phyloP scores from a whole-genome alignment of 2,113 vertebrate genomes.

The Salvelinus namaycush region DNA sequence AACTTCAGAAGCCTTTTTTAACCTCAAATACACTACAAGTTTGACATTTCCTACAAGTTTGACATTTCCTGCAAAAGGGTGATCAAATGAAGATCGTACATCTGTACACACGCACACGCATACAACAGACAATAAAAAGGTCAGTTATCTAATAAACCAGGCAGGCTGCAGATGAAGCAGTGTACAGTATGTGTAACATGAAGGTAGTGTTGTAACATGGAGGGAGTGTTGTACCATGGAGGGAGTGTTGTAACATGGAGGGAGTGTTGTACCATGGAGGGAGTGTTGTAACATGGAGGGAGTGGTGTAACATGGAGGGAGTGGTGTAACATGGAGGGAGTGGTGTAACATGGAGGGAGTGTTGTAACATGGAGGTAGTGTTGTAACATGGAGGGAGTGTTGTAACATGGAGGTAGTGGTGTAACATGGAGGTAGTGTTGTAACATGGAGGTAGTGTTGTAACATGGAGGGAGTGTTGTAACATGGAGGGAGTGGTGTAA shows the following conservation, averaged over 20 bases:
- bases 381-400: no score
- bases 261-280: not conserved
- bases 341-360: slow-evolving; percentile 1
- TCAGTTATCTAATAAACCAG: slow-evolving; percentile 50
- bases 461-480: not conserved
- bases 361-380: not conserved
- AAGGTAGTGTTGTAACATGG: not conserved
- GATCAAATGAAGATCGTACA: not conserved
- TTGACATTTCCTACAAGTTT: no score
- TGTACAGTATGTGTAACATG: not conserved
- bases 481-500: not conserved
- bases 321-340: not conserved
- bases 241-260: not conserved
- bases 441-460: no score
- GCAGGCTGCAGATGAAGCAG: slow-evolving; percentile 27
- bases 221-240: not conserved
- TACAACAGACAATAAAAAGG: slow-evolving; percentile 34
- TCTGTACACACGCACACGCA: not conserved
- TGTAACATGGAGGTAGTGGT: no score
- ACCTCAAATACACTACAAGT: no score
- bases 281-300: not conserved
- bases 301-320: not conserved
- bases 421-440: no score
- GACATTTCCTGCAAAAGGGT: no score
- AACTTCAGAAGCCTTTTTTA: no score